Base-by-base conservation (phyloP, 2,888 invertebrate species). In the Drosophila buzzatii region DNA sequence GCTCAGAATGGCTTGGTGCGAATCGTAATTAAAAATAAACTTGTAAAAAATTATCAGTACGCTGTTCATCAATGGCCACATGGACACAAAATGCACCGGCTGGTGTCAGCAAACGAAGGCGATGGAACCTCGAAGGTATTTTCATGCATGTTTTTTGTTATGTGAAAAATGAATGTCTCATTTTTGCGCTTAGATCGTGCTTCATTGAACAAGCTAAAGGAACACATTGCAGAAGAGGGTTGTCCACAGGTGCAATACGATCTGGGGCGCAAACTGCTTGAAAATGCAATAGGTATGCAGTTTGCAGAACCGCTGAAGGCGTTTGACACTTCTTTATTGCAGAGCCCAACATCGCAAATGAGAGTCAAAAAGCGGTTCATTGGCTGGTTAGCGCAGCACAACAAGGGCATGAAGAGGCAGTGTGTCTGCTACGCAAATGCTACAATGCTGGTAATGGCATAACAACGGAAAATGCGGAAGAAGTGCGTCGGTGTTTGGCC, bases 331-430 rank as follows among this genome's bases (percentile, higher is more conserved):
- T 8, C 42, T 8, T 9, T 3, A 3, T 31, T 5, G 7, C 47
- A 93, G 93, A 92, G 51, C 81, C 90, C 52, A 90, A 90, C 69
- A 79, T 90, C 60, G 76, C 87, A 23, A 75, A 90, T 16, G 82
- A 91, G 7, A 96, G 96, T 73, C 95, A 96, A 79, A 95, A 97
- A 78, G 98, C 98, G 0, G 95, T 98, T 57, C 96, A 97, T 89
- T 98, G 98, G 98, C 93, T 98, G 55, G 96, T 98, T n/a, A 96
- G 97, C 93, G 98, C 98, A 3, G 98, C 98, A 0, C 97, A 97
- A 89, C 98, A 98, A 92, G 98, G 98, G 0, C 97, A 98, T 86
- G 95, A 96, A 49, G 97, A 98, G 91, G 98, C 98, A 0, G 96
- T 97, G 41, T 95, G 95, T 70, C 94, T 98, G 89, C 94, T 99